A percentile compares a stretch with the other conserved stretches of the same genome.
Conservation (phyloP, 2,797 vertebrate species). For the Phoebastria nigripes region DNA sequence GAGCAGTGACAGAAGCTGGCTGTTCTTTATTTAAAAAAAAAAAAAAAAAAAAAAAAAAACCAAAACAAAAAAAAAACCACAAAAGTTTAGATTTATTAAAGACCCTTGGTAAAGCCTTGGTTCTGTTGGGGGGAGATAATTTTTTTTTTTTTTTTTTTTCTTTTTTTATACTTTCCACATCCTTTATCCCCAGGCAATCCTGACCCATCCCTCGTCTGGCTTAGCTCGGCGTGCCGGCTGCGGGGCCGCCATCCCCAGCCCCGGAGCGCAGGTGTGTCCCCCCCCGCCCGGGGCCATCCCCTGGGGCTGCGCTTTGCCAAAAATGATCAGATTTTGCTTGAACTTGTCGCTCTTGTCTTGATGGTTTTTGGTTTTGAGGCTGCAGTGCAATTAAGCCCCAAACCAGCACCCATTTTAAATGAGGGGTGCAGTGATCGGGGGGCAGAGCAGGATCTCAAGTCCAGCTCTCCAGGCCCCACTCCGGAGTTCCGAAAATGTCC, state of each 20-base stretch:
- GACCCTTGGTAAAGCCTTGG: neutral
- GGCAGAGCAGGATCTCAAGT: neutral
- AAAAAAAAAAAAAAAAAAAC: too few relatives aligned
- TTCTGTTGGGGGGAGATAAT: neutral
- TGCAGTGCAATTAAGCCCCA: neutral
- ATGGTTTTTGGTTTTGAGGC: neutral
- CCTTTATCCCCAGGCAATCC: neutral
- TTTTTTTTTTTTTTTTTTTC: too few relatives aligned
- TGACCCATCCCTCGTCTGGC: too few relatives aligned
- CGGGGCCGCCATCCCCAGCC: neutral
- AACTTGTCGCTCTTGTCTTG: fast-evolving
- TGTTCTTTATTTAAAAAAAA: neutral
- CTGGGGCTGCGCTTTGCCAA: neutral
- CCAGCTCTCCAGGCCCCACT: neutral
- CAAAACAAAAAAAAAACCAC: too few relatives aligned
- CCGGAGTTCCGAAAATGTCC: fast-evolving
- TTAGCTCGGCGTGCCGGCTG: fast-evolving
- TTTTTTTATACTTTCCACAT: too few relatives aligned
- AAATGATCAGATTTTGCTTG: neutral
- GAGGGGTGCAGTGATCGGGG: neutral
- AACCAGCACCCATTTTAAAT: neutral
- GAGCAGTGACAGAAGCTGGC: neutral
- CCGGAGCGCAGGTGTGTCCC: neutral
- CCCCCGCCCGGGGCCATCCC: neutral
- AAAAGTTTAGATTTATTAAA: neutral